A percentile compares a stretch with the other conserved stretches of the same genome.
Conservation (phyloP, 1,140 invertebrate genomes). For the Sminthurides bifidus region DNA sequence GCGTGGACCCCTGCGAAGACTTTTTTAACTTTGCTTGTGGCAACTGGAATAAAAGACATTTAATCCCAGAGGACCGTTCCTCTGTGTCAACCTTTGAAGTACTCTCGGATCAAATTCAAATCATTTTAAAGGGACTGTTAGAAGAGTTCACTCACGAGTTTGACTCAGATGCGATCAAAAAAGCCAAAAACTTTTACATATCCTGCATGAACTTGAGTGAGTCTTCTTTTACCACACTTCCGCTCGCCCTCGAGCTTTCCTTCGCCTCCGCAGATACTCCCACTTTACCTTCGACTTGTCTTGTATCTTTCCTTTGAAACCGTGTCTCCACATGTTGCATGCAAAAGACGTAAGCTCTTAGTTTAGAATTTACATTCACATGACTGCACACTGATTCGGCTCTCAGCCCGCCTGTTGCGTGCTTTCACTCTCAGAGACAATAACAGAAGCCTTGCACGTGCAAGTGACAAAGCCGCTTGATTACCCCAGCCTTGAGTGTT, state of each 20-base stretch:
- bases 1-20: conserved; percentile 67
- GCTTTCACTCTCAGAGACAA: too few relatives aligned
- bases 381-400: too few relatives aligned
- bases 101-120: conserved; percentile 70
- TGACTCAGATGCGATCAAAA: conserved; percentile 60
- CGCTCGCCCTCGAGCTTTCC: background rate
- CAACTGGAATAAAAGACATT: conserved; percentile 74
- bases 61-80: conserved; percentile 77
- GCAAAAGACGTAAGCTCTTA: too few relatives aligned
- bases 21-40: conserved; percentile 85
- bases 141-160: conserved; percentile 50
- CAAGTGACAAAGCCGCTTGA: too few relatives aligned
- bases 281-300: too few relatives aligned
- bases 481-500: too few relatives aligned
- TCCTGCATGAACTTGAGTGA: conserved; percentile 80
- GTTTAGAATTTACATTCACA: too few relatives aligned
- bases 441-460: too few relatives aligned
- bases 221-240: conserved; percentile 36
- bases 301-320: too few relatives aligned
- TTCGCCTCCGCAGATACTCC: too few relatives aligned
- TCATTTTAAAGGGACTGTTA: conserved; percentile 65
- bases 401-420: too few relatives aligned
- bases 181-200: conserved; percentile 72
- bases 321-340: too few relatives aligned
- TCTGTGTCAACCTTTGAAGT: conserved; percentile 82